These are phyloP conservation scores for Cataglyphis hispanica DNA, from an alignment of 1,140 invertebrate genomes.

Conservation along the genomic window DNA sequence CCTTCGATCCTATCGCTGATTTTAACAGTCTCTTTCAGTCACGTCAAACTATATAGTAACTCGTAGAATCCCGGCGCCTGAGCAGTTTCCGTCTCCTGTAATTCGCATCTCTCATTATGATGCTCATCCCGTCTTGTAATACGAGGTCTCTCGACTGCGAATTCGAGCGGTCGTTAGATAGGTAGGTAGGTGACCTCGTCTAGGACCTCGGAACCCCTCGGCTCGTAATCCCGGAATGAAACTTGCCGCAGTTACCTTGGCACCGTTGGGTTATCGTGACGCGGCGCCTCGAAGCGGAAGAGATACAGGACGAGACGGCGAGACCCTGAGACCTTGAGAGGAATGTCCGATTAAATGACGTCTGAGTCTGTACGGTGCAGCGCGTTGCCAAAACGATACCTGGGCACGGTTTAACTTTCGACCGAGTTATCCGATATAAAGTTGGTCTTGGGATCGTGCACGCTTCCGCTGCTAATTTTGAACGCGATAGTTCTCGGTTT, in stretches of 20 bases:
- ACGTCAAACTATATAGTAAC: background rate
- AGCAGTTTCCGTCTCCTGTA: conserved; percentile 47
- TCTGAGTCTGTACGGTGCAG: conserved; percentile 43
- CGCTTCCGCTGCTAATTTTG: conserved; percentile 53
- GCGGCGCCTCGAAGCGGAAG: conserved; percentile 78
- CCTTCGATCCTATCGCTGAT: background rate
- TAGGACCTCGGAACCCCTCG: conserved; percentile 32
- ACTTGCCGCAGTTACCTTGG: conserved; percentile 75
- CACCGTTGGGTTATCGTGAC: conserved; percentile 76
- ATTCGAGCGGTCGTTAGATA: conserved; percentile 46
- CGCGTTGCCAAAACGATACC: conserved; percentile 32
- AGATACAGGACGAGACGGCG: conserved; percentile 74
- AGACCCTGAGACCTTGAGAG: conserved; percentile 72
- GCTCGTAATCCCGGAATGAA: conserved; percentile 79
- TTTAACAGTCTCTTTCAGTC: background rate
- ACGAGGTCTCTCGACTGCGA: conserved; percentile 65
- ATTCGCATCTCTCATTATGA: conserved; percentile 75
- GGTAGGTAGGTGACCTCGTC: conserved; percentile 24
- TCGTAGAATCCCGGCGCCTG: conserved; percentile 2
- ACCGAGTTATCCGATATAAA: conserved; percentile 49
- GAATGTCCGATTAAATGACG: conserved; percentile 74
- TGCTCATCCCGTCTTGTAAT: conserved; percentile 73
- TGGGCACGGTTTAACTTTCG: conserved; percentile 53
- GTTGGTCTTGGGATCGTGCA: conserved; percentile 26
- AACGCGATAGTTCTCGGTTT: conserved; percentile 23